Conservation (phyloP, 2,888 invertebrate genomes). For the Neoscelio sp. region DNA sequence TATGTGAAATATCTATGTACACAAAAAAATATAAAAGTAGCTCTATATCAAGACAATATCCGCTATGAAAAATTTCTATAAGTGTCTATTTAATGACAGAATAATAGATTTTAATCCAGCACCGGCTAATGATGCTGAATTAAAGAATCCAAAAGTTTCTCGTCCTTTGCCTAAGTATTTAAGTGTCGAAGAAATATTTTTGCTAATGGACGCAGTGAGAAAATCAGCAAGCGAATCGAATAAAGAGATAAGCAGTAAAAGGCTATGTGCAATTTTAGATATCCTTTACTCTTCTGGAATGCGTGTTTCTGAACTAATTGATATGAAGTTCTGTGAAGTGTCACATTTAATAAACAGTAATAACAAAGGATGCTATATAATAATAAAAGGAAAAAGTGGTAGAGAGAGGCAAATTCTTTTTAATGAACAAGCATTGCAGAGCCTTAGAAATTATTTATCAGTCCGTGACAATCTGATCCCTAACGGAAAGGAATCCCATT, state of each 20-base stretch:
- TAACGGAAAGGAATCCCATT: constrained; percentile 15
- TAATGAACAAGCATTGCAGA: constrained; percentile 25
- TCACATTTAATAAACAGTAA: constrained; percentile 26
- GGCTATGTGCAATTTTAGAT: constrained; percentile 26
- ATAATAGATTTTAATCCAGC: constrained; percentile 41
- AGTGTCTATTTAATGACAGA: constrained; percentile 42
- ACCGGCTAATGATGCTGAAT: constrained; percentile 40
- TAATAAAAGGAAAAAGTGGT: constrained; percentile 32
- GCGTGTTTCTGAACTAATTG: constrained; percentile 29
- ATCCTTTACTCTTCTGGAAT: constrained; percentile 28
- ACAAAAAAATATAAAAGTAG: constrained; percentile 44
- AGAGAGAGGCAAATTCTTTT: constrained; percentile 25
- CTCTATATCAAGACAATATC: constrained; percentile 47
- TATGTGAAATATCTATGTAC: constrained; percentile 40
- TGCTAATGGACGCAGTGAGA: constrained; percentile 28
- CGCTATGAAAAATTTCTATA: constrained; percentile 34
- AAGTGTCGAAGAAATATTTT: constrained; percentile 43
- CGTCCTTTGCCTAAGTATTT: constrained; percentile 41
- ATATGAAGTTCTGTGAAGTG: constrained; percentile 22
- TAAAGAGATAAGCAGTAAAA: constrained; percentile 28
- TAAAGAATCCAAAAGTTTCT: constrained; percentile 46
- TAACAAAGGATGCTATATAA: constrained; percentile 25
- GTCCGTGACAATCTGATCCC: constrained; percentile 19
- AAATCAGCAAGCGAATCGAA: constrained; percentile 17
- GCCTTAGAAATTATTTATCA: constrained; percentile 28